Evolutionary conservation across 2,113 vertebrate genomes (phyloP), one percentile per base, ranked within the genome.

Genomic region (Eidolon helvum): DNA sequence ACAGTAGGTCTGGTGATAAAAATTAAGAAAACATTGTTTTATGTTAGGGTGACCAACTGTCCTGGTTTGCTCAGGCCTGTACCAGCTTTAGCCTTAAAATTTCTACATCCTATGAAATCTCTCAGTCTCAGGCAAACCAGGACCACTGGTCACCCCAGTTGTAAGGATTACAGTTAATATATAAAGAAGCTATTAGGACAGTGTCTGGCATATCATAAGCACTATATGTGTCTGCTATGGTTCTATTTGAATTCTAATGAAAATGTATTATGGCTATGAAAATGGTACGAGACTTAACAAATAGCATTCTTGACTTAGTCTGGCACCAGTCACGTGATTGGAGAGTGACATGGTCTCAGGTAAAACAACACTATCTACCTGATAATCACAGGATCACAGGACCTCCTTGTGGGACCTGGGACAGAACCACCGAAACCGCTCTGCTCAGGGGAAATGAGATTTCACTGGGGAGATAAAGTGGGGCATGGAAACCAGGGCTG

Each of bases 1-100:
- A 59, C 4, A 66, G 30, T 35, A 82, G 68, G 33, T 72, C 19
- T 80, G 43, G 59, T 50, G 40, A 90, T 35, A 91, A 94, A 55
- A 87, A 93, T 53, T 35, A 55, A 63, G 43, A 53, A 45, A 92
- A 88, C 16, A 16, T 8, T 87, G 59, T 95, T 95, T 96, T 87
- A 80, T n/a, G 2, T 50, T 48, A 72, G 45, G 30, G 59, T 80
- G 48, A 65, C 22, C 33, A 74, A 68, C 0, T 48, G 59, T 68
- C 33, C 28, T 4, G n/a, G 12, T 94, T 95, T 96, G n/a, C 21
- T 40, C 45, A 69, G 3, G 40, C 63, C 35, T 66, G 28, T 57
- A 61, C 18, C 55, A 87, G 12, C 28, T 48, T 92, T 94, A 65
- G 48, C 33, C 68, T 1, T 92, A 50, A 83, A 82, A 66, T 94